phyloP scores from a whole-genome alignment of 2,888 invertebrate species.

The Bellardia bayeri region DNA sequence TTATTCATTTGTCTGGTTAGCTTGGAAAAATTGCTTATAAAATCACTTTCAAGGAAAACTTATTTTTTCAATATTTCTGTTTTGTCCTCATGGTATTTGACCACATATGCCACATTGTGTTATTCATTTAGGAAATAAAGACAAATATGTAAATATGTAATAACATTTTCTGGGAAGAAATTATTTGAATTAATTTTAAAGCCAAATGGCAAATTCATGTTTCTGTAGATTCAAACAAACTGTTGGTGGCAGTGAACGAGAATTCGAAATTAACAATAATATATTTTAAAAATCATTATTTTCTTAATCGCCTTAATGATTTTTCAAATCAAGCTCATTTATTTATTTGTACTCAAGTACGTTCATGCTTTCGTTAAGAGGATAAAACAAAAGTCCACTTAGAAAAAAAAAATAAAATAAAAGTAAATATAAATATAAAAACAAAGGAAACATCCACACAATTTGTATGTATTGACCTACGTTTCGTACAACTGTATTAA shows the following conservation, averaged over 20 bases:
- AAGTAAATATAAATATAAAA: slow-evolving; percentile 2
- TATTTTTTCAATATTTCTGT: too few species aligned
- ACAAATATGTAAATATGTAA: too few species aligned
- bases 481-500: background rate
- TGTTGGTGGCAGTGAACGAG: background rate
- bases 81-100: too few species aligned
- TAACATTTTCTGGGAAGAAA: too few species aligned
- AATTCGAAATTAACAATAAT: background rate
- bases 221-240: background rate
- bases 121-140: too few species aligned
- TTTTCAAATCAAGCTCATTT: slow-evolving; percentile 7
- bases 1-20: too few species aligned
- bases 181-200: background rate
- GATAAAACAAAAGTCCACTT: slow-evolving; percentile 23
- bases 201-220: too few species aligned
- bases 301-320: slow-evolving; percentile 12
- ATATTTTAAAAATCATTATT: background rate
- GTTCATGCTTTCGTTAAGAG: background rate
- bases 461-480: background rate
- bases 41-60: too few species aligned
- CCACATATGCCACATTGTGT: too few species aligned
- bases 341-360: slow-evolving; percentile 6
- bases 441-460: background rate
- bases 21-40: too few species aligned
- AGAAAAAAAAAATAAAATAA: background rate